Evolutionary conservation across 2,888 invertebrate species (phyloP), one percentile per base, ranked within the genome.

Genomic region (Bellardia pandia): DNA sequence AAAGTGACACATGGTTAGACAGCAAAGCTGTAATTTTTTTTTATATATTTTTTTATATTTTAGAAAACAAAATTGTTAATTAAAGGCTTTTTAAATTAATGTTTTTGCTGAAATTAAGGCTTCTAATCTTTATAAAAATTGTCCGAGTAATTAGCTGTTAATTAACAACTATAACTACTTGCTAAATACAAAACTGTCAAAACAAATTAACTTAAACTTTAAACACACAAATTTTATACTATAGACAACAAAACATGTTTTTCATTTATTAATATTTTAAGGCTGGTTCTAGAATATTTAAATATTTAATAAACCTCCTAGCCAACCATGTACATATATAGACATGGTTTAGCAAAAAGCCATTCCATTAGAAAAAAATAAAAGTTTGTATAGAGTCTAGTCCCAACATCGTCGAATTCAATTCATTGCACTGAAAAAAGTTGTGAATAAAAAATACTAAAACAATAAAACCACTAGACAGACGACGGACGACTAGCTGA

Each of bases 1-100:
- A 85, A 81, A 75, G 74, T 87, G 87, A 87, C 87, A 87, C 87
- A 75, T 85, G 85, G 80, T 75, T 85, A 85, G 86, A 84, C 84
- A 84, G 76, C 56, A 85, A 87, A 87, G 85, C 69, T 33, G 62
- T 64, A 77, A 56, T 48, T 71, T 71, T 87, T 78, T 58, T 68
- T 62, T 53, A 66, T 53, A n/a, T n/a, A n/a, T n/a, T n/a, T 30
- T 48, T 62, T 72, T 53, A 66, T 53, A 8, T 23, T 74, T 62
- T 72, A 13, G 3, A 14, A 14, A n/a, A 66, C 45, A 33, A 13
- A 33, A 64, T 37, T 45, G 69, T 84, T 87, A 87, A 87, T 87
- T 81, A 87, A 87, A 68, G 60, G 51, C 1, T 62, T 74, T 62
- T 53, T 11, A 62, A 69, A 71, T 69, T 76, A 76, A 83, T 30